phyloP scores from a whole-genome alignment of 2,797 vertebrate species.

The Peromyscus melanophrys region DNA sequence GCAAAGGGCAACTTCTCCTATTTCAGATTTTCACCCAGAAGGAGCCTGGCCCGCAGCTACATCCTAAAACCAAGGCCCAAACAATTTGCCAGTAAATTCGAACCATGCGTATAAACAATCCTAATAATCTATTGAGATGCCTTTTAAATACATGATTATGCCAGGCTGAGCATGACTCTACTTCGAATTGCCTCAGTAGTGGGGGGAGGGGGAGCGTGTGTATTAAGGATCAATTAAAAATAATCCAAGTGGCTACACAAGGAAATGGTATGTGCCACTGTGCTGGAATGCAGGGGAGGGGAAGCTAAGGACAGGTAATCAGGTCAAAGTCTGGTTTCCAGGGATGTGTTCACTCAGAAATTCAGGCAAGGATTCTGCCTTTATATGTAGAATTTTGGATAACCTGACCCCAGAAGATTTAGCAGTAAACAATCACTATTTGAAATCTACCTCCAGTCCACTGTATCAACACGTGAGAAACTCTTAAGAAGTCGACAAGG shows the following conservation, averaged over 20 bases:
- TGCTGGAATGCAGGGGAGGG: accelerated
- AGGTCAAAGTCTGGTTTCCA: neutral
- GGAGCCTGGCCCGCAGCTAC: constrained; percentile 6
- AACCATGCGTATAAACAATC: constrained; percentile 66
- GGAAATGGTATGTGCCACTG: neutral
- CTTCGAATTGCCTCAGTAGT: constrained; percentile 46
- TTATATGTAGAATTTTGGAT: neutral
- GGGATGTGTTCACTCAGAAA: neutral
- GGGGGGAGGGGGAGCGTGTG: too few relatives aligned
- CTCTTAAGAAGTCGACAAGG: neutral
- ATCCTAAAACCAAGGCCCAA: constrained; percentile 43
- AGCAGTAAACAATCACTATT: neutral
- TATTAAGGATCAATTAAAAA: constrained; percentile 37
- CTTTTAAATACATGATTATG: constrained; percentile 42
- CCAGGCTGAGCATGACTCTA: neutral
- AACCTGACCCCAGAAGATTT: neutral
- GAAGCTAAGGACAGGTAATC: neutral
- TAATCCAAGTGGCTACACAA: neutral
- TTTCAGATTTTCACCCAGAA: constrained; percentile 68
- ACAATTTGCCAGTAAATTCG: constrained; percentile 69
- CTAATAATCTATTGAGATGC: constrained; percentile 67
- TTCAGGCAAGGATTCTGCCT: neutral
- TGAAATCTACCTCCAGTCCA: neutral
- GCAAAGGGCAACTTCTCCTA: constrained; percentile 51
- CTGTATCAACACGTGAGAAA: neutral